Percentiles rank a stretch among this genome's conserved stretches.
These are phyloP conservation scores for Pristionchus exspectatus DNA, from an alignment of 2,888 invertebrate genomes.

Conservation along the genomic window DNA sequence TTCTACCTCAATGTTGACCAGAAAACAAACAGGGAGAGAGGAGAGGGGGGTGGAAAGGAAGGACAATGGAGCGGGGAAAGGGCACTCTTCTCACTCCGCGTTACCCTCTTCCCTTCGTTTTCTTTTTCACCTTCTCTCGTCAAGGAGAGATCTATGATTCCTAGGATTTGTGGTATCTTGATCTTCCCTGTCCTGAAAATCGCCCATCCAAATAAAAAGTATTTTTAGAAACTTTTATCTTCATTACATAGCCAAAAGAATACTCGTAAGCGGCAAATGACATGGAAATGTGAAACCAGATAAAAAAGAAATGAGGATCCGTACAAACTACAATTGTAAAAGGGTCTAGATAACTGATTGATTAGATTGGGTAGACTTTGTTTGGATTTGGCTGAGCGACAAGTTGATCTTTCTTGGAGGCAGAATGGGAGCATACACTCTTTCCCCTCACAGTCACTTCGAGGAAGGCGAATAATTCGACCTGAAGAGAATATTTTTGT, in stretches of 20 bases:
- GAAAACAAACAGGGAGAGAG: background rate
- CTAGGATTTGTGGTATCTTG: background rate
- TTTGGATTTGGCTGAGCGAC: slow-evolving; percentile 4
- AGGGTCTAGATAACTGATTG: background rate
- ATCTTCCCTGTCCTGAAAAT: background rate
- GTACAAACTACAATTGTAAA: background rate
- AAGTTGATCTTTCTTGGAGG: slow-evolving; percentile 64
- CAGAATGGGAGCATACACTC: slow-evolving; percentile 61
- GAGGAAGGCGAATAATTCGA: slow-evolving; percentile 59
- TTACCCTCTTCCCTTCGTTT: background rate
- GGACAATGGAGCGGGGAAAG: background rate
- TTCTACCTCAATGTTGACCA: background rate
- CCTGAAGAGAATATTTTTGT: background rate
- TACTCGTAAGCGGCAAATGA: slow-evolving; percentile 6
- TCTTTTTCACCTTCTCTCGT: background rate
- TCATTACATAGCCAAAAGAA: slow-evolving; percentile 3
- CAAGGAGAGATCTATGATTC: background rate
- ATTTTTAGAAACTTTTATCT: background rate
- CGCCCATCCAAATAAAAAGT: background rate
- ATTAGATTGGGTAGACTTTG: slow-evolving; percentile 47
- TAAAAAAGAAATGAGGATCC: background rate
- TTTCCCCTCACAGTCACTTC: slow-evolving; percentile 60
- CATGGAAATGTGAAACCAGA: slow-evolving; percentile 16
- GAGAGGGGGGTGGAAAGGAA: background rate
- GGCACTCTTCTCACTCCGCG: background rate